phyloP scores from a whole-genome alignment of 2,113 vertebrate species.

The Sclerurus mexicanus region DNA sequence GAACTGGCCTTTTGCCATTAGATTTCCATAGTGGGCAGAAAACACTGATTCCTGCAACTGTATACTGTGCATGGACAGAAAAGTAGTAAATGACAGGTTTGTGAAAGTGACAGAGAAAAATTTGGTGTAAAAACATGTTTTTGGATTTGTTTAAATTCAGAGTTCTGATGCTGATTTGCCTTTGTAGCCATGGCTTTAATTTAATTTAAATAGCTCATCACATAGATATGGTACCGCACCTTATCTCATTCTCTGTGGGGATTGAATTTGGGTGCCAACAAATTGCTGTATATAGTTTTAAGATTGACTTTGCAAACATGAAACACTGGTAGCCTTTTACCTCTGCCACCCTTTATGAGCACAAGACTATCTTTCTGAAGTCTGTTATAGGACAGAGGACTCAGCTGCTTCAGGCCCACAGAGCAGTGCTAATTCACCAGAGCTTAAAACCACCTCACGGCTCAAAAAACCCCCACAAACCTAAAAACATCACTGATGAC shows the following conservation, averaged over 20 bases:
- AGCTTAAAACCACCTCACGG: not conserved
- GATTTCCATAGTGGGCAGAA: not conserved
- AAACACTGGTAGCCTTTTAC: not conserved
- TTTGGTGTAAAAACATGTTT: not conserved
- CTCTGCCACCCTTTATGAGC: not conserved
- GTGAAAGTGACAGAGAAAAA: not conserved
- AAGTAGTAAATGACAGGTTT: not conserved
- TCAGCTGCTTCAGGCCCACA: not conserved
- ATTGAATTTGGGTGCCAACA: not conserved
- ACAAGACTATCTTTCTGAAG: not conserved
- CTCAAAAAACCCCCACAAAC: not conserved
- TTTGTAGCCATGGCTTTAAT: not conserved
- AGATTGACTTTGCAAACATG: not conserved
- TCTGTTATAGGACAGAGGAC: not conserved
- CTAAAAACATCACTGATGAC: not conserved
- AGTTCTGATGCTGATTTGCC: not conserved
- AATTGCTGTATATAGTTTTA: not conserved
- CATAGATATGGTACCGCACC: not conserved
- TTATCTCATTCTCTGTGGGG: accelerated
- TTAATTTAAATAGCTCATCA: not conserved
- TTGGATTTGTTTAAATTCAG: not conserved
- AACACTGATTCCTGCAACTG: not conserved
- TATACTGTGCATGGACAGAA: not conserved
- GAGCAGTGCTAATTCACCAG: not conserved
- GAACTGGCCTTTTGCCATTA: not conserved